A percentile compares a stretch with the other conserved stretches of the same genome.
phyloP scores from a whole-genome alignment of 2,113 vertebrate species.

The Pomatostomus ruficeps region DNA sequence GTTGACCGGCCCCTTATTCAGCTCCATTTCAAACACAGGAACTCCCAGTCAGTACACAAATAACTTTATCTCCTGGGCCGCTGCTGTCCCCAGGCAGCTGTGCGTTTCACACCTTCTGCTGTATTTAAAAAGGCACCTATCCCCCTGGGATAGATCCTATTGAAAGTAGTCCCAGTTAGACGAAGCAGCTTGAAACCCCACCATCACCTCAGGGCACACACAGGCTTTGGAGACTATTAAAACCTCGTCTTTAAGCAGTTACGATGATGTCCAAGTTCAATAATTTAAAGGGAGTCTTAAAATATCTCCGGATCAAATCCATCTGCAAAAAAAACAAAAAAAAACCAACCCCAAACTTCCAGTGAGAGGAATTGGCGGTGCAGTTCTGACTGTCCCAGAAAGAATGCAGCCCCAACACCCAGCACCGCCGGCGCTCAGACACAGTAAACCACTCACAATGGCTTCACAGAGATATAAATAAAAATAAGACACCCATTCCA shows the following conservation, averaged over 20 bases:
- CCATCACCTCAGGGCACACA: neutral
- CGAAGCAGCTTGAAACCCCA: neutral
- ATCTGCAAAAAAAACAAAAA: neutral
- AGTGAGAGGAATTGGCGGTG: neutral
- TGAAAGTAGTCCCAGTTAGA: neutral
- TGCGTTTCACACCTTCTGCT: neutral
- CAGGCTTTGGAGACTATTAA: neutral
- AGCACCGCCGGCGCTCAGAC: accelerated
- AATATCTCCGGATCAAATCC: neutral
- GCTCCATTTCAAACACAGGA: neutral
- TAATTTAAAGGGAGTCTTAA: neutral
- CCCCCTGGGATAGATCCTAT: accelerated
- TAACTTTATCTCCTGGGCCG: neutral
- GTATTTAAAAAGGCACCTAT: neutral
- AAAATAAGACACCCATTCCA: neutral
- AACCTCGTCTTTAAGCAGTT: neutral
- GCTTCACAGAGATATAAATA: neutral
- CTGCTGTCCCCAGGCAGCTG: neutral
- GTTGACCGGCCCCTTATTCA: neutral
- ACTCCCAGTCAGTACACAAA: neutral
- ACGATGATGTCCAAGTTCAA: neutral
- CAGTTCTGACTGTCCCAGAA: neutral
- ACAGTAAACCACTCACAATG: neutral
- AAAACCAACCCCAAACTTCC: neutral
- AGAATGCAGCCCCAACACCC: neutral